Evolutionary conservation across 2,888 invertebrate species (phyloP), one percentile per base, ranked within the genome.

Genomic region (Xylota sylvarum): DNA sequence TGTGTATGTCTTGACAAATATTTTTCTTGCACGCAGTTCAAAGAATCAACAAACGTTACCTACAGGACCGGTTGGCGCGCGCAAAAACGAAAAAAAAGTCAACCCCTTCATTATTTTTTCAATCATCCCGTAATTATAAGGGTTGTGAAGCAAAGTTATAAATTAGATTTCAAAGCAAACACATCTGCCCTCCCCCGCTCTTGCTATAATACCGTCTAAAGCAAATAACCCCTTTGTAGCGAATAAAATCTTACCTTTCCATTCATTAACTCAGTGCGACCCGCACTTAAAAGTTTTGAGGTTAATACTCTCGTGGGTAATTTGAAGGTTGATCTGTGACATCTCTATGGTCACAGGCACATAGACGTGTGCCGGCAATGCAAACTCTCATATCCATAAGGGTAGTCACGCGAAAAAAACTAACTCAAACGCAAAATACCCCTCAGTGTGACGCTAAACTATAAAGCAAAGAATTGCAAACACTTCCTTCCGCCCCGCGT

Each of bases 251-350:
- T 50, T 55, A 27, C 27, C 40, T 14, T 69, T 32, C 14, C 50
- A 10, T 23, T 35, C 14, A 55, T 40, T 60, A 37, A 23, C 14
- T 6, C 40, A 5, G 1, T 6, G 14, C n/a, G 40, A 23, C 19
- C 32, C 40, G 37, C n/a, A 23, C 23, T 43, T 43, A 14, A 27
- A 43, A 23, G 30, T 40, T 40, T 58, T 19, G 23, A 35, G 46
- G 56, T 70, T 70, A 35, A 58, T 32, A 35, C 50, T 12, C 50
- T 37, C 19, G 10, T 37, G 50, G 50, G 50, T 50, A 50, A 50
- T 67, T 67, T 30, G 14, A 30, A 43, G 46, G 62, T n/a, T 62
- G 46, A 64, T 64, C 46, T 46, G 64, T 64, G 64, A 48, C 64
- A 32, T 48, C 46, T 48, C 17, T 30, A 14, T 43, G 27, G 46